Base-by-base conservation (phyloP, 2,888 invertebrate genomes). In the Plagodis dolabraria region DNA sequence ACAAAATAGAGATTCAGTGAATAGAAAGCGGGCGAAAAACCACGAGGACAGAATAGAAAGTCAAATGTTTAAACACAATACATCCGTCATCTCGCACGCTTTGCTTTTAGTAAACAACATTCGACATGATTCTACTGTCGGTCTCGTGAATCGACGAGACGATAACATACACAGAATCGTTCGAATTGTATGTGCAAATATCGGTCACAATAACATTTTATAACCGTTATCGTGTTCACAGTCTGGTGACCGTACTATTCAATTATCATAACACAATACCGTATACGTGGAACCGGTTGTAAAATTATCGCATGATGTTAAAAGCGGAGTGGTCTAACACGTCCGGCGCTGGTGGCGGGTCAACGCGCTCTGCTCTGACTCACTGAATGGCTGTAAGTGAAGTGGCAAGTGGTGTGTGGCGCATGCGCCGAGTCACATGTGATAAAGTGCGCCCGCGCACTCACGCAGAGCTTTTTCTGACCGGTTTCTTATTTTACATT, bases 331-430 rank as follows among this genome's bases (percentile, higher is more conserved):
- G 60, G 56, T 65, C 64, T 61, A 70, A 72, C 57, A 67, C 81
- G 85, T 82, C 82, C 82, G 78, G 70, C 69, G 54, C 64, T 67
- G 64, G 70, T 68, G 69, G 70, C 77, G 77, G 87, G 87, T 89
- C 89, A 87, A 85, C 85, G 89, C 74, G 87, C 89, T 86, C 77
- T 86, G 80, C 40, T 40, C 40, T 12, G 43, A n/a, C 42, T 78
- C 65, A 78, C 77, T 53, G 47, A 52, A 9, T 53, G 55, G 68
- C 38, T 38, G 44, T 33, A 35, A 66, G 71, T 60, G 65, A 65
- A 51, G 60, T 63, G 60, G 45, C 11, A 44, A 10, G 36, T 55
- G 46, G 47, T 40, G 40, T 47, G 45, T 7, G 33, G 56, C 53
- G 60, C 63, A 62, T 62, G 60, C 67, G 56, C 50, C 35, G 46